These are phyloP conservation scores for Agriopis leucophaearia DNA, from an alignment of 2,888 invertebrate species.

Conservation along the genomic window DNA sequence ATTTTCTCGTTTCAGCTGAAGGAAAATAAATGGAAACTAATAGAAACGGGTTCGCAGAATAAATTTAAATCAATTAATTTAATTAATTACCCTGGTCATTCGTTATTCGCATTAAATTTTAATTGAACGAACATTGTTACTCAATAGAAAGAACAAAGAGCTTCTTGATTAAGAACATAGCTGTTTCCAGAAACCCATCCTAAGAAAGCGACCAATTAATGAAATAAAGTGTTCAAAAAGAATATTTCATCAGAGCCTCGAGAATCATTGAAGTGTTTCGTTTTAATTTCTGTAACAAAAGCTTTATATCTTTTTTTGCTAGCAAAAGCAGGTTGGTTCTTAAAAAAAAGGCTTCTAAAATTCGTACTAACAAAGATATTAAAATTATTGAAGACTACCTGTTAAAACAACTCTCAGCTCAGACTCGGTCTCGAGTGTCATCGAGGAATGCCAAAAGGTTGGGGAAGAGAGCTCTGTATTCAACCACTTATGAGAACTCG, in stretches of 20 bases:
- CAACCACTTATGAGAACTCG: conserved; percentile 30
- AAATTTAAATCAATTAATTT: neutral
- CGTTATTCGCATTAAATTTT: conserved; percentile 1
- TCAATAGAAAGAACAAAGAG: conserved; percentile 6
- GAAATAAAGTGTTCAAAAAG: conserved; percentile 20
- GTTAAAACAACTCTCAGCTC: conserved; percentile 30
- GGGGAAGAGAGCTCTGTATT: conserved; percentile 39
- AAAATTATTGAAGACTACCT: conserved; percentile 23
- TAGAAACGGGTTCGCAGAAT: neutral
- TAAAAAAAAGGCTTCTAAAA: conserved; percentile 12
- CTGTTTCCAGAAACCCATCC: conserved; percentile 12
- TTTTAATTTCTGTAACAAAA: conserved; percentile 15
- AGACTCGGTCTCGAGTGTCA: conserved; percentile 21
- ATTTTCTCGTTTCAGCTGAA: neutral
- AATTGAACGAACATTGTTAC: conserved; percentile 2
- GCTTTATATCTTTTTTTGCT: neutral
- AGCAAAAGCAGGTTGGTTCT: conserved; percentile 2
- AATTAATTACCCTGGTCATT: conserved; percentile 4
- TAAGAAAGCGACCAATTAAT: conserved; percentile 20
- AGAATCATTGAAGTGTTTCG: conserved; percentile 3
- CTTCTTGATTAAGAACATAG: conserved; percentile 8
- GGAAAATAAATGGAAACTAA: conserved; percentile 3
- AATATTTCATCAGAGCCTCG: conserved; percentile 22
- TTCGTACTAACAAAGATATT: conserved; percentile 18
- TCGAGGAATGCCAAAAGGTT: conserved; percentile 39